Evolutionary conservation across 2,888 invertebrate genomes (phyloP).

Genomic region (Embidobia sp.): DNA sequence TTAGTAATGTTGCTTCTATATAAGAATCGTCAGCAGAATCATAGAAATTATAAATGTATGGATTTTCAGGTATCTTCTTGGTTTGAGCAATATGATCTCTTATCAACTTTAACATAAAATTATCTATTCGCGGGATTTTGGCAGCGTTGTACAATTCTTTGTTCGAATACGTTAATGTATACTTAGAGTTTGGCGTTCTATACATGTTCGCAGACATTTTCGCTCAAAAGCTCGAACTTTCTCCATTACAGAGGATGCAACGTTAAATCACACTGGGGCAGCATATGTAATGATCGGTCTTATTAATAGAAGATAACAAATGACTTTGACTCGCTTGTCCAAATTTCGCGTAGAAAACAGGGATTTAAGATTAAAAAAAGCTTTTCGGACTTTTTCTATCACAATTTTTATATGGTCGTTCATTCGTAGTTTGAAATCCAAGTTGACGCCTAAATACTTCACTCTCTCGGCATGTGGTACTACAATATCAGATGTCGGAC

Average conservation of each 20-base stretch:
- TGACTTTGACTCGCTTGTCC: constrained; percentile 10
- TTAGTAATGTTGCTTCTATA: neutral
- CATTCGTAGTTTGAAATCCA: constrained; percentile 12
- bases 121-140: constrained; percentile 24
- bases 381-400: constrained; percentile 38
- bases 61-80: neutral
- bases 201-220: neutral
- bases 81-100: neutral
- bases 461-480: constrained; percentile 4
- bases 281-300: constrained; percentile 30
- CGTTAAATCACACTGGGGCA: constrained; percentile 13
- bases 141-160: neutral
- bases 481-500: neutral
- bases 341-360: constrained; percentile 13
- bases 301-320: constrained; percentile 28
- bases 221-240: neutral
- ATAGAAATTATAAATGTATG: neutral
- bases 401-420: constrained; percentile 6
- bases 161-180: neutral
- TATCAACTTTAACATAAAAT: constrained; percentile 9
- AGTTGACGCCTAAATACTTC: constrained; percentile 5
- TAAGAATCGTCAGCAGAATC: no score
- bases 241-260: constrained; percentile 20
- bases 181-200: neutral
- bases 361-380: neutral